Base-by-base conservation (phyloP, 2,888 invertebrate species). In the Cryptops parisi region DNA sequence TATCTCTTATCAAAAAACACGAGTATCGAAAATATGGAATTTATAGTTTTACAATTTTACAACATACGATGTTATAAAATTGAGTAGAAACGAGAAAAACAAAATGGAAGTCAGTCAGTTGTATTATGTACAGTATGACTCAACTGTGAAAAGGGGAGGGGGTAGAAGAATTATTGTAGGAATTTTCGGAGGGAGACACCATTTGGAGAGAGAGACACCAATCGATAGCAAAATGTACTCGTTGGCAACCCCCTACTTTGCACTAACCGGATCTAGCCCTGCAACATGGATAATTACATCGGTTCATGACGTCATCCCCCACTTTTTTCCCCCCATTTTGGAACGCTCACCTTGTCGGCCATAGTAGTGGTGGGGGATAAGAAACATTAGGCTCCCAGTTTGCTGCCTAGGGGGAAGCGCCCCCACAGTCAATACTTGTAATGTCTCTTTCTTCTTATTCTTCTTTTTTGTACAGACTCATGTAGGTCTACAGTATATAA, bases 191-290 rank as follows among this genome's bases (percentile, higher is more conserved):
- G 40, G 25, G 50, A 41, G 24, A 17, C 40, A 41, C 24, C 25
- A 6, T 6, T 17, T 6, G 19, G n/a, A n/a, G n/a, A n/a, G n/a
- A n/a, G n/a, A n/a, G n/a, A 5, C n/a, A 41, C 6, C 43, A 50
- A 50, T 50, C 50, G 41, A 50, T 50, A 50, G 25, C 25, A 41
- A 50, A 50, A 41, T 40, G 24, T 40, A 25, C 23, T 24, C 43
- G n/a, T 39, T 50, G 48, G 38, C 38, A 48, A 23, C 41, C 24
- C 21, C 23, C 47, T 39, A 33, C 39, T n/a, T n/a, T 25, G 45
- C 52, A 39, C 44, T 45, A 52, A 52, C 52, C 52, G 52, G 52
- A 52, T 52, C 44, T 44, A 41, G 52, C 33, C 52, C 52, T 45
- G 2, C 19, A 44, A 45, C 52, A n/a, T 27, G 52, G 52, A 52